Percentiles rank a stretch among this genome's conserved stretches.
Conservation (phyloP, 2,888 invertebrate genomes). For the Sesia apiformis region DNA sequence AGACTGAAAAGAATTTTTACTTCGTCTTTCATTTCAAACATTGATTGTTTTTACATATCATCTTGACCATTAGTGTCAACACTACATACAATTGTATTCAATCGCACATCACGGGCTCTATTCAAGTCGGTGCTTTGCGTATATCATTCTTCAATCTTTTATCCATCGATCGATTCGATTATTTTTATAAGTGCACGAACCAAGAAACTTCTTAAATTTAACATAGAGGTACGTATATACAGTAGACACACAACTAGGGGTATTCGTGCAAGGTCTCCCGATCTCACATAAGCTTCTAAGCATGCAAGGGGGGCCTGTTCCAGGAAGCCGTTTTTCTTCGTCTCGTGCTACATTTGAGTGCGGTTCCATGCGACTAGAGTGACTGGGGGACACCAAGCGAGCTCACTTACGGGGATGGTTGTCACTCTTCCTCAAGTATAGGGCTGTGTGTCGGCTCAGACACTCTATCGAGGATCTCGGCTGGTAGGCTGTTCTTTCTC, state of each 20-base stretch:
- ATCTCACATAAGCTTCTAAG: slow-evolving; percentile 66
- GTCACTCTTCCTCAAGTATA: slow-evolving; percentile 51
- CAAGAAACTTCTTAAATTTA: neutral
- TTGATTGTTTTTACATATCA: no score
- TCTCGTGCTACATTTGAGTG: slow-evolving; percentile 45
- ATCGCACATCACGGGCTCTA: no score
- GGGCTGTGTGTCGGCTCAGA: slow-evolving; percentile 36
- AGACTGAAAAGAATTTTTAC: no score
- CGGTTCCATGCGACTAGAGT: slow-evolving; percentile 64
- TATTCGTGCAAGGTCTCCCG: slow-evolving; percentile 51
- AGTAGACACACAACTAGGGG: slow-evolving; percentile 47
- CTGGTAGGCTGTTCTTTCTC: slow-evolving; percentile 65
- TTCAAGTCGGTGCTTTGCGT: no score
- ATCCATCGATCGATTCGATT: no score
- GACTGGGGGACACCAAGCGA: slow-evolving; percentile 59
- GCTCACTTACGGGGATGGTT: slow-evolving; percentile 59
- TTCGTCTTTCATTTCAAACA: no score
- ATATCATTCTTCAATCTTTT: no score
- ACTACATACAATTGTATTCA: no score
- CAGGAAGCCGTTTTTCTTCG: slow-evolving; percentile 53
- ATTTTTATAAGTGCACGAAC: no score
- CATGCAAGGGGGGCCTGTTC: slow-evolving; percentile 67
- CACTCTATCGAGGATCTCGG: slow-evolving; percentile 52
- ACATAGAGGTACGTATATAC: slow-evolving; percentile 16
- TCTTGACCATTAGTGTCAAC: no score